Evolutionary conservation across 1,140 invertebrate species (phyloP).

Genomic region (Sarcophaga peregrina): DNA sequence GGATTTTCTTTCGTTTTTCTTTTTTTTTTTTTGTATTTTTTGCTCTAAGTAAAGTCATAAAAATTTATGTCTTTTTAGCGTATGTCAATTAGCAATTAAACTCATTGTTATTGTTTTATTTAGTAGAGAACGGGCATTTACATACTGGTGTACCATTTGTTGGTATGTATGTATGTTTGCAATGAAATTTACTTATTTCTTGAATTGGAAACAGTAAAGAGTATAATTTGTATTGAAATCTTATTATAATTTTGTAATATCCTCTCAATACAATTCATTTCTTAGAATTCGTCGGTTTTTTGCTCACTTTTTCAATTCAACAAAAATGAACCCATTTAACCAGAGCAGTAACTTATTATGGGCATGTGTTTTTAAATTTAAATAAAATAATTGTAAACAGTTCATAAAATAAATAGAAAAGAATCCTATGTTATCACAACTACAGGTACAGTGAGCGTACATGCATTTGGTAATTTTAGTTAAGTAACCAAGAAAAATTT

Average conservation of each 20-base stretch:
- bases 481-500: no score
- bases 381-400: no score
- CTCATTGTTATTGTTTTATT: constrained; percentile 29
- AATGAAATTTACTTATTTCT: not conserved
- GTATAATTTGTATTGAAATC: constrained; percentile 19
- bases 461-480: no score
- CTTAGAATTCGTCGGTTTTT: not conserved
- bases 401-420: no score
- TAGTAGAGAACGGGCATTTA: not conserved
- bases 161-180: not conserved
- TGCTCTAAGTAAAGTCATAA: constrained; percentile 31
- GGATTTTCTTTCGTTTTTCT: not conserved
- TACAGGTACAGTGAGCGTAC: no score
- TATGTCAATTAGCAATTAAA: constrained; percentile 40
- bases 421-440: no score
- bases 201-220: not conserved
- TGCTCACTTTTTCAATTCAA: not conserved
- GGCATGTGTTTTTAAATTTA: no score
- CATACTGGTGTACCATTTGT: not conserved
- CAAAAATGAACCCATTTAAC: no score
- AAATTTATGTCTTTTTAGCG: constrained; percentile 33
- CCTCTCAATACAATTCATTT: constrained; percentile 30
- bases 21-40: not conserved
- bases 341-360: no score
- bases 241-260: constrained; percentile 23